phyloP scores from a whole-genome alignment of 2,888 invertebrate genomes.

The Conus canariensis region DNA sequence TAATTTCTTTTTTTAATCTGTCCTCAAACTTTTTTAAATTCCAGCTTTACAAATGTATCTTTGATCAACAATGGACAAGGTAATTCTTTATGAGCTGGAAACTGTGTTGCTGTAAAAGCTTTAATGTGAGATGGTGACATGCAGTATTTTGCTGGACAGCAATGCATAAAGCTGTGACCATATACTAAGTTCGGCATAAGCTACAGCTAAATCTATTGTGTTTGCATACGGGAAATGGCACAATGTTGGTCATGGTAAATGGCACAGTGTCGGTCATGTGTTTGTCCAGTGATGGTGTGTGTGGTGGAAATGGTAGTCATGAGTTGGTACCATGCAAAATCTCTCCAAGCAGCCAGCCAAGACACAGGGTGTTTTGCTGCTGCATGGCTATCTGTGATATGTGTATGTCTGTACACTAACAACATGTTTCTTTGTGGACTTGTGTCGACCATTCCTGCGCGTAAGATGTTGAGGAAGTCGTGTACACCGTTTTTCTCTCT shows the following conservation, averaged over 20 bases:
- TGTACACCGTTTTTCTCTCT: neutral
- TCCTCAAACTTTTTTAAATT: neutral
- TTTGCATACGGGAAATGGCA: too few species aligned
- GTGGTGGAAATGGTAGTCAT: too few species aligned
- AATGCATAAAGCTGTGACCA: too few species aligned
- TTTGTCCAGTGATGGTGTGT: too few species aligned
- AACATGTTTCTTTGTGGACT: neutral
- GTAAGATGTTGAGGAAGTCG: neutral
- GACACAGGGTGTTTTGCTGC: neutral
- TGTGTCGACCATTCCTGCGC: constrained; percentile 3
- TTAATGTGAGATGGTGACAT: too few species aligned
- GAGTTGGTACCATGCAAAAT: constrained; percentile 10
- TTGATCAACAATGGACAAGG: neutral
- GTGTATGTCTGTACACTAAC: neutral
- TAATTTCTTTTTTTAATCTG: neutral
- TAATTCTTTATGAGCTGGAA: too few species aligned
- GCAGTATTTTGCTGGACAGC: too few species aligned
- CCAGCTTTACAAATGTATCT: neutral
- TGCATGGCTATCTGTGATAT: neutral
- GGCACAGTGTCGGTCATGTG: too few species aligned
- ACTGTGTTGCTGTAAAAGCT: too few species aligned
- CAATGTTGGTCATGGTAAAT: too few species aligned
- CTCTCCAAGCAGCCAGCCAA: neutral
- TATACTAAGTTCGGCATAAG: too few species aligned
- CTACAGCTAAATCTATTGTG: too few species aligned